These are phyloP conservation scores for Dreissena polymorpha DNA, from an alignment of 1,140 invertebrate genomes.

Conservation along the genomic window DNA sequence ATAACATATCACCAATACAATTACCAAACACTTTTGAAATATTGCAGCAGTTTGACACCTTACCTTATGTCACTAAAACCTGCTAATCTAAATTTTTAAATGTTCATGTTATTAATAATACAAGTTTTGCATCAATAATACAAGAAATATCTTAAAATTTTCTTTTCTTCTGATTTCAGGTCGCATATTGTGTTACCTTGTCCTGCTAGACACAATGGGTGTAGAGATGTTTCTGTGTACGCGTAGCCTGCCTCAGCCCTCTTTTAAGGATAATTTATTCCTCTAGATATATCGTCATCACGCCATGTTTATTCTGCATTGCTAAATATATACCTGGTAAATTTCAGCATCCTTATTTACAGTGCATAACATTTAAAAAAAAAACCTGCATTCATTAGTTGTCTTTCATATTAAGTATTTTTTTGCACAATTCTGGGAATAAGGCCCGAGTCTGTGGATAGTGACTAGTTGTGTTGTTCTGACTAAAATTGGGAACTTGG, in stretches of 20 bases:
- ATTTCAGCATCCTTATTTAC: constrained; percentile 3
- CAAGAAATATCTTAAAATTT: not conserved
- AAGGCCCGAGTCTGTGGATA: not conserved
- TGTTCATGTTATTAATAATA: constrained; percentile 3
- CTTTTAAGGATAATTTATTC: not conserved
- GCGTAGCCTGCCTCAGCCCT: not conserved
- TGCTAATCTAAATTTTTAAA: not conserved
- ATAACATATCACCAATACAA: no score
- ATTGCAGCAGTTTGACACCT: not conserved
- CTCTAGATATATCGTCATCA: constrained; percentile 1
- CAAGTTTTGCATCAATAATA: not conserved
- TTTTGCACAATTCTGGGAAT: not conserved
- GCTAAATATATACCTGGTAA: not conserved
- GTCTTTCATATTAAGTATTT: not conserved
- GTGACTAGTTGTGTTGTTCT: not conserved
- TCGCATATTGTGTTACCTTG: not conserved
- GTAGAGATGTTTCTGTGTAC: not conserved
- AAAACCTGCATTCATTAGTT: not conserved
- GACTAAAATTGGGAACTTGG: not conserved
- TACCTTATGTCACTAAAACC: not conserved
- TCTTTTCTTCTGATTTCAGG: constrained; percentile 4
- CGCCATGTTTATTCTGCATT: not conserved
- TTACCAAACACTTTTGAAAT: no score
- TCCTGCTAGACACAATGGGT: not conserved
- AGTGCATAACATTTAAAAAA: not conserved